Percentiles rank a stretch among this genome's conserved stretches.
Evolutionary conservation across 2,797 vertebrate genomes (phyloP).

Genomic region (Myotis findleyi): DNA sequence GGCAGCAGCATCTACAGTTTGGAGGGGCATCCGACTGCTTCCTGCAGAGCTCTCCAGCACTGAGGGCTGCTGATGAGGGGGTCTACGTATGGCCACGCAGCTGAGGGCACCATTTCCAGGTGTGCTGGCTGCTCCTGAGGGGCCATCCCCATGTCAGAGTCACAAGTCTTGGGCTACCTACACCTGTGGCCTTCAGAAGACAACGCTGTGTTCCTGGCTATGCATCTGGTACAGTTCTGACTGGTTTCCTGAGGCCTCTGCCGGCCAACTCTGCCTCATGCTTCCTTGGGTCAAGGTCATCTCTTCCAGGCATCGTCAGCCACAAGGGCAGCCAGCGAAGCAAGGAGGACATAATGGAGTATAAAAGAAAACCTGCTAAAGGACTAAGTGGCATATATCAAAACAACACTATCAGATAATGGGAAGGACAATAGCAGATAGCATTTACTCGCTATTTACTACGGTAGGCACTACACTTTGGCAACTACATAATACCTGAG

Average conservation of each 20-base stretch:
- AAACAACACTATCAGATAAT: neutral
- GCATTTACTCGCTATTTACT: neutral
- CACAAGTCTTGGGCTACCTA: neutral
- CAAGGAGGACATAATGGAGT: neutral
- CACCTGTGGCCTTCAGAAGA: neutral
- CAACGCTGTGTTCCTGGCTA: neutral
- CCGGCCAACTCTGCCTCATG: neutral
- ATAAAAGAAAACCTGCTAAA: neutral
- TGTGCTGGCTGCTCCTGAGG: neutral
- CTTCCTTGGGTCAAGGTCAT: neutral
- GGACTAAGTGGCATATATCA: neutral
- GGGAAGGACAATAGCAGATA: neutral
- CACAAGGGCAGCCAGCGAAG: neutral
- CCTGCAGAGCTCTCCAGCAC: neutral
- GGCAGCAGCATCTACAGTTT: neutral
- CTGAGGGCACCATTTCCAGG: neutral
- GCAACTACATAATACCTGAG: neutral
- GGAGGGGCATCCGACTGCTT: neutral
- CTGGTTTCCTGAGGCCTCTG: neutral
- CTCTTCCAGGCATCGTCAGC: neutral
- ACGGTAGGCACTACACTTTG: neutral
- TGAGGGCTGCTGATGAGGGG: neutral
- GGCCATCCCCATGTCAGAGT: neutral
- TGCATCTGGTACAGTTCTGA: neutral
- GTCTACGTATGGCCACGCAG: neutral